Evolutionary conservation across 2,888 invertebrate genomes (phyloP).

Genomic region (Meiosimyza decipiens): DNA sequence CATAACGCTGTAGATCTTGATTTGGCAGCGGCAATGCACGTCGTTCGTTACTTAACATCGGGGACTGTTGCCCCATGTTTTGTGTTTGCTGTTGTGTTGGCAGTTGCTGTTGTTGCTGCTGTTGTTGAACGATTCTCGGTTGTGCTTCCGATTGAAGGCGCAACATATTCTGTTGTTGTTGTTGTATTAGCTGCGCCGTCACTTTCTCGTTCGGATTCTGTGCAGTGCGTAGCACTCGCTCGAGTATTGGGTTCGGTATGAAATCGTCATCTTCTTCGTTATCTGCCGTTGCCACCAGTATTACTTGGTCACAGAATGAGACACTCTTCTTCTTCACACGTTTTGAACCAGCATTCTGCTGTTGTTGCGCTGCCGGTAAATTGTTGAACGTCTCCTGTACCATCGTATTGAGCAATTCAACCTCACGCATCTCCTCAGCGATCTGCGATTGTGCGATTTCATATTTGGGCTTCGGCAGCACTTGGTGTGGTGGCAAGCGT

Average conservation of each 20-base stretch:
- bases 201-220: conserved; percentile 71
- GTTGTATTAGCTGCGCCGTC: conserved; percentile 71
- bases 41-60: conserved; percentile 54
- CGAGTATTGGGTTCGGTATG: conserved; percentile 90
- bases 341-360: conserved; percentile 64
- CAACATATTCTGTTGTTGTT: conserved; percentile 68
- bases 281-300: conserved; percentile 90
- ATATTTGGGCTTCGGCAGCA: conserved; percentile 62
- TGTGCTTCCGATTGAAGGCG: conserved; percentile 67
- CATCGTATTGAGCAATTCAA: conserved; percentile 70
- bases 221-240: conserved; percentile 85
- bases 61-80: conserved; percentile 52
- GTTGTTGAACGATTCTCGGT: conserved; percentile 57
- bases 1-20: conserved; percentile 63
- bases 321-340: conserved; percentile 91
- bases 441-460: conserved; percentile 69
- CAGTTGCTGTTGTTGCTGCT: conserved; percentile 40
- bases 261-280: conserved; percentile 91
- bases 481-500: conserved; percentile 50
- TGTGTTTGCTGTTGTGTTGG: conserved; percentile 37
- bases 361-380: conserved; percentile 63
- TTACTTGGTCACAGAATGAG: conserved; percentile 94
- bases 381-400: conserved; percentile 70
- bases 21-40: conserved; percentile 47
- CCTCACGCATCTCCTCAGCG: conserved; percentile 71